Evolutionary conservation across 37 sponge, comb jelly and placozoan species (phyloP).

Genomic region (Agelas oroides): DNA sequence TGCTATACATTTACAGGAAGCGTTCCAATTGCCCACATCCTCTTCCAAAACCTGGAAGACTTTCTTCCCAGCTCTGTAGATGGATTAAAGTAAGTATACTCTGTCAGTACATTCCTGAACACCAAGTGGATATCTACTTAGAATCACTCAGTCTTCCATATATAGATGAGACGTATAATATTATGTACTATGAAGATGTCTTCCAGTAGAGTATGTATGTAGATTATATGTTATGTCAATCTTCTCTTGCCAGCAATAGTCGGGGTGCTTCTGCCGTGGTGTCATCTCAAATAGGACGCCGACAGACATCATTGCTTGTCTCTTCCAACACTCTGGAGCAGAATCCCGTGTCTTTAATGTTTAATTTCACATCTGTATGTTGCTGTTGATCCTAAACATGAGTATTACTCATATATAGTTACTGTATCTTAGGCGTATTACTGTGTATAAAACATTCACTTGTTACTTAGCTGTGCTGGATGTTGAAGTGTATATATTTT

Average conservation of each 20-base stretch:
- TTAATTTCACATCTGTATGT: conserved; percentile 27
- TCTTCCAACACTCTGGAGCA: background rate
- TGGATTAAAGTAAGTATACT: background rate
- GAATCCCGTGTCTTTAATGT: conserved; percentile 49
- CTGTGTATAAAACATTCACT: background rate
- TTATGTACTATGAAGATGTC: too few relatives aligned
- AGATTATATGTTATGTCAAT: too few relatives aligned
- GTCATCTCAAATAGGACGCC: conserved; percentile 38
- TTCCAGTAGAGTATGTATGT: too few relatives aligned
- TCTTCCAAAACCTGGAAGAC: conserved; percentile 51
- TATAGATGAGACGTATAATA: too few relatives aligned
- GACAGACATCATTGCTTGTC: background rate
- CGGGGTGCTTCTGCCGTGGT: conserved; percentile 51
- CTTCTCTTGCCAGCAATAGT: conserved; percentile 1
- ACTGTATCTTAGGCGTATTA: background rate
- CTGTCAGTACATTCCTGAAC: too few relatives aligned
- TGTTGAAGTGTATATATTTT: background rate
- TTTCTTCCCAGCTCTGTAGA: conserved; percentile 19
- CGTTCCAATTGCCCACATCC: conserved; percentile 7
- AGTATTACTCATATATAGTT: background rate
- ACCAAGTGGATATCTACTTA: too few relatives aligned
- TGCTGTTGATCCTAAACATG: background rate
- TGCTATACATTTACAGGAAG: too few relatives aligned
- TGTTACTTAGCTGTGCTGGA: background rate
- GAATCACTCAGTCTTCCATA: too few relatives aligned